phyloP scores from a whole-genome alignment of 1,140 invertebrate genomes.

The Bicyclus anynana region DNA sequence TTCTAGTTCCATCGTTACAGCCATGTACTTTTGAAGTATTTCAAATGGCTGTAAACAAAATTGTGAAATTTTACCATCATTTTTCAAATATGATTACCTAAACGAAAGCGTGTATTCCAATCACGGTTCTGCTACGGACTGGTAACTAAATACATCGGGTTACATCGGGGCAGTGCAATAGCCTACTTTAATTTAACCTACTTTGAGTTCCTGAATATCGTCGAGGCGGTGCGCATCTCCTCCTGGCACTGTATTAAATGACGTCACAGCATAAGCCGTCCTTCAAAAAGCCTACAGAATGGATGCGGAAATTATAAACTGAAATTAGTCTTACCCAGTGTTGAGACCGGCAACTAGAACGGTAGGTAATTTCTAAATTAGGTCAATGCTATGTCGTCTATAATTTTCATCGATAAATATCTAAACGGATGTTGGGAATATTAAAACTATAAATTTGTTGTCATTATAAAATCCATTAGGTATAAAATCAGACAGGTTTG shows the following conservation, averaged over 20 bases:
- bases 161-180: slow-evolving; percentile 67
- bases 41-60: slow-evolving; percentile 48
- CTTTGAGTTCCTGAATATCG: slow-evolving; percentile 64
- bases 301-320: slow-evolving; percentile 64
- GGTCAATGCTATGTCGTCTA: slow-evolving; percentile 44
- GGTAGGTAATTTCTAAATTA: slow-evolving; percentile 45
- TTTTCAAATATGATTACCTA: slow-evolving; percentile 28
- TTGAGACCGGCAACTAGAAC: slow-evolving; percentile 10
- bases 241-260: slow-evolving; percentile 68
- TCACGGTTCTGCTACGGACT: slow-evolving; percentile 46
- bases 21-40: slow-evolving; percentile 51
- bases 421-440: background rate
- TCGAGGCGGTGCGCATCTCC: slow-evolving; percentile 57
- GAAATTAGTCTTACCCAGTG: slow-evolving; percentile 57
- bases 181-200: slow-evolving; percentile 77
- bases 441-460: slow-evolving; percentile 16
- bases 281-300: slow-evolving; percentile 47
- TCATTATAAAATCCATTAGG: slow-evolving; percentile 8
- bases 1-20: slow-evolving; percentile 68
- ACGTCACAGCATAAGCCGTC: slow-evolving; percentile 57
- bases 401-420: slow-evolving; percentile 26
- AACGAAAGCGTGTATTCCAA: slow-evolving; percentile 12
- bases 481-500: background rate
- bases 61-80: slow-evolving; percentile 34
- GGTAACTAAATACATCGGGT: slow-evolving; percentile 31